Evolutionary conservation across 2,113 vertebrate genomes (phyloP).

Genomic region (Hydrolagus affinis): DNA sequence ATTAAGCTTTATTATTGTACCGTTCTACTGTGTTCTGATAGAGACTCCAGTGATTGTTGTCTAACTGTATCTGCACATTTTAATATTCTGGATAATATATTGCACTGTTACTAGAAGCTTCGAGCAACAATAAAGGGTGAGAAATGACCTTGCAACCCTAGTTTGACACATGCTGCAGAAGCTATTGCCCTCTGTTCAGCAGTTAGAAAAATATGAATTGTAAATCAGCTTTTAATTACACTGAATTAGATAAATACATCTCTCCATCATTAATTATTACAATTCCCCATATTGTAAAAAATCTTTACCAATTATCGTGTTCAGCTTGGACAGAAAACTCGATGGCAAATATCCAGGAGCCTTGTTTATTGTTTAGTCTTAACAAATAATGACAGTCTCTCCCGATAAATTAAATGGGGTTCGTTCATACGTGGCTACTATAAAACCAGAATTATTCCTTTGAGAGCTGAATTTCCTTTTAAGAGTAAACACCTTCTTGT

Average conservation of each 20-base stretch:
- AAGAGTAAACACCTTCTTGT: too few relatives aligned
- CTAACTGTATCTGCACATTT: too few relatives aligned
- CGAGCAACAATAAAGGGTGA: conserved; percentile 55
- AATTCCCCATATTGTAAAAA: conserved; percentile 46
- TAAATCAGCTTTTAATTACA: conserved; percentile 39
- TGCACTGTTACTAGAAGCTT: conserved; percentile 45
- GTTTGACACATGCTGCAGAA: too few relatives aligned
- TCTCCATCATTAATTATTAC: conserved; percentile 44
- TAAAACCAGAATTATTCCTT: conserved; percentile 37
- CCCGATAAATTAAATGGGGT: conserved; percentile 46
- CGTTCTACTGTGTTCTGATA: too few relatives aligned
- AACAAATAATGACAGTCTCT: conserved; percentile 50
- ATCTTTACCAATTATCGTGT: conserved; percentile 46
- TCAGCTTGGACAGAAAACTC: conserved; percentile 45
- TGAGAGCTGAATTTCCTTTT: too few relatives aligned
- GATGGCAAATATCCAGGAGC: conserved; percentile 51
- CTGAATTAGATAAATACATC: conserved; percentile 52
- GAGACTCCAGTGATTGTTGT: too few relatives aligned
- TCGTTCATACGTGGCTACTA: conserved; percentile 39
- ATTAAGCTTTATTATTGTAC: too few relatives aligned
- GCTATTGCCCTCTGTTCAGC: too few relatives aligned
- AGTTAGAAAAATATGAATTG: too few relatives aligned
- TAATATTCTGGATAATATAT: conserved; percentile 30
- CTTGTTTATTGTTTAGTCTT: conserved; percentile 56
- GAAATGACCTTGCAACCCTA: conserved; percentile 41